A percentile compares a stretch with the other conserved stretches of the same genome.
These are phyloP conservation scores for Iguana delicatissima DNA, from an alignment of 2,797 vertebrate species.

Conservation along the genomic window DNA sequence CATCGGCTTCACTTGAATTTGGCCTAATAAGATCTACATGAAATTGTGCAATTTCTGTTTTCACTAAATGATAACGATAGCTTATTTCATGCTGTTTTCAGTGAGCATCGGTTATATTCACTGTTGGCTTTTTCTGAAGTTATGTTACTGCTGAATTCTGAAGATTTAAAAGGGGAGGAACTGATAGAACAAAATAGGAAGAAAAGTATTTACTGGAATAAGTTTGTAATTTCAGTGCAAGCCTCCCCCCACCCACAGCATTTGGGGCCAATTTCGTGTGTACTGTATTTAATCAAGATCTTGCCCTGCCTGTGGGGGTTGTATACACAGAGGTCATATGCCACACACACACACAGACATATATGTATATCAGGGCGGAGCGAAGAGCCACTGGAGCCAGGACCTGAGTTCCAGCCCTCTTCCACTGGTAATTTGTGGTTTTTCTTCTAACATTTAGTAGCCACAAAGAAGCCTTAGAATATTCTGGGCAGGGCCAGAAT, in stretches of 20 bases:
- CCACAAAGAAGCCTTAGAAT: conserved; percentile 92
- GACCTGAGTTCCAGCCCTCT: conserved; percentile 82
- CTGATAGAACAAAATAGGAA: neutral
- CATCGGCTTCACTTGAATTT: neutral
- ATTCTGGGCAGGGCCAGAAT: conserved; percentile 81
- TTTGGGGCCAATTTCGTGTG: conserved; percentile 78
- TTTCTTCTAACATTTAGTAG: conserved; percentile 86
- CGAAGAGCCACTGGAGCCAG: conserved; percentile 75
- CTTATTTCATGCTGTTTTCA: neutral
- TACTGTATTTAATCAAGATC: conserved; percentile 73
- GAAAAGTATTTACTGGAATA: conserved; percentile 60
- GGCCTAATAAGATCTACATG: neutral
- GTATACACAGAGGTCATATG: conserved; percentile 88
- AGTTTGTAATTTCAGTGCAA: conserved; percentile 72
- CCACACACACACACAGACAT: no score
- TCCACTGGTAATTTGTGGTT: conserved; percentile 95
- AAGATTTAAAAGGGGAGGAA: conserved; percentile 38
- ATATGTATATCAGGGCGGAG: conserved; percentile 57
- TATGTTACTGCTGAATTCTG: neutral
- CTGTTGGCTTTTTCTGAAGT: neutral
- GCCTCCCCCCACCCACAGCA: conserved; percentile 53
- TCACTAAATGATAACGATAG: neutral
- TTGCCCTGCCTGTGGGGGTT: conserved; percentile 79
- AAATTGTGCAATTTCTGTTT: neutral
- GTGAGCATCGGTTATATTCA: neutral